Conservation (phyloP, 2,797 vertebrate species). For the Masticophis lateralis region DNA sequence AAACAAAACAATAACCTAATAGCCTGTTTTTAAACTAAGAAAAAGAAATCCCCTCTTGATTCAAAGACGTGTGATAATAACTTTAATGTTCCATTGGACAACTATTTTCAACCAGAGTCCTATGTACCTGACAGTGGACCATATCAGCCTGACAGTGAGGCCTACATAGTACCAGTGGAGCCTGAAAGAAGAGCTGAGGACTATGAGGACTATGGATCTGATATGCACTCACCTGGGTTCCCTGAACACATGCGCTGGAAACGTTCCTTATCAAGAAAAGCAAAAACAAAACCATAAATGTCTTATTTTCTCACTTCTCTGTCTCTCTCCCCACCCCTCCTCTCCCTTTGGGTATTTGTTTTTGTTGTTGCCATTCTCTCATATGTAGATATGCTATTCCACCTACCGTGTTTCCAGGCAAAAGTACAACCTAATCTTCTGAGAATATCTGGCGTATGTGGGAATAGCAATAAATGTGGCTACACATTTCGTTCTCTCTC, state of each 20-base stretch:
- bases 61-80: constrained; percentile 73
- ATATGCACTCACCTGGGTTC: constrained; percentile 70
- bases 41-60: constrained; percentile 63
- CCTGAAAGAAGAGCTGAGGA: constrained; percentile 80
- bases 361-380: constrained; percentile 65
- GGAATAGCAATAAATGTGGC: constrained; percentile 56
- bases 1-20: constrained; percentile 42
- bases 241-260: constrained; percentile 79
- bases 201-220: constrained; percentile 85
- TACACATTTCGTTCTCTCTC: constrained; percentile 48
- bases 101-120: constrained; percentile 89
- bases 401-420: constrained; percentile 38
- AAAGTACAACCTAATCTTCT: constrained; percentile 39
- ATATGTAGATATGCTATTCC: constrained; percentile 55
- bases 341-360: constrained; percentile 20
- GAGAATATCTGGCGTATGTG: constrained; percentile 51
- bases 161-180: constrained; percentile 78
- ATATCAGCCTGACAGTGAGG: constrained; percentile 83
- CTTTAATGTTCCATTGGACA: constrained; percentile 84
- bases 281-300: constrained; percentile 72
- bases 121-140: constrained; percentile 81
- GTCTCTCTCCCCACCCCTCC: not conserved
- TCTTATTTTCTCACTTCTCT: constrained; percentile 20
- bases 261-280: constrained; percentile 78
- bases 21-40: constrained; percentile 50